These are phyloP conservation scores for Carterocephalus palaemon DNA, from an alignment of 2,888 invertebrate genomes.

Conservation along the genomic window DNA sequence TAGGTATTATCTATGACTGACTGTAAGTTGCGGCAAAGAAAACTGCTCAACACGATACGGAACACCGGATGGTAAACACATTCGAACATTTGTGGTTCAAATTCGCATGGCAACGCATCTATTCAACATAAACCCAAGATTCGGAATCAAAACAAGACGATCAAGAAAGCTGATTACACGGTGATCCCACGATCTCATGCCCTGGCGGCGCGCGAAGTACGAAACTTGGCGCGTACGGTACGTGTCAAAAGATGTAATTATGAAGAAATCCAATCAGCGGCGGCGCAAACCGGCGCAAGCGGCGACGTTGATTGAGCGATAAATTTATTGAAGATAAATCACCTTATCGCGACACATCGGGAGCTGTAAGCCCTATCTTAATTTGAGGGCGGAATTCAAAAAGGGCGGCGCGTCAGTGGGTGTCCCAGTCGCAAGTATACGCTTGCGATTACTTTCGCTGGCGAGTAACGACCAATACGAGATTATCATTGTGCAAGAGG, in stretches of 20 bases:
- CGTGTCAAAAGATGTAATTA: constrained; percentile 78
- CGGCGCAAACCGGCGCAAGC: constrained; percentile 40
- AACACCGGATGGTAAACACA: too few relatives aligned
- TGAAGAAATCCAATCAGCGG: constrained; percentile 77
- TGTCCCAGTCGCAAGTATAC: neutral
- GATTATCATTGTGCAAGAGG: constrained; percentile 8
- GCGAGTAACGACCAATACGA: constrained; percentile 1
- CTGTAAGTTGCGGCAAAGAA: too few relatives aligned
- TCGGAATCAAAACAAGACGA: constrained; percentile 67
- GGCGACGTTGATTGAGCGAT: constrained; percentile 64
- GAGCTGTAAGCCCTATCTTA: constrained; percentile 52
- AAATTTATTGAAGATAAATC: constrained; percentile 74
- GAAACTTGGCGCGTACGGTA: constrained; percentile 74
- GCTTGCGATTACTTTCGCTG: neutral
- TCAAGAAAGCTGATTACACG: constrained; percentile 76
- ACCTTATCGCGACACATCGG: constrained; percentile 69
- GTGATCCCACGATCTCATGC: constrained; percentile 76
- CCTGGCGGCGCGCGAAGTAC: constrained; percentile 67
- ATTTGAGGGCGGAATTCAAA: constrained; percentile 37
- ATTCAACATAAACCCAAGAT: constrained; percentile 45
- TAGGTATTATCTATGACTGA: too few relatives aligned
- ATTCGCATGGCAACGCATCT: constrained; percentile 18
- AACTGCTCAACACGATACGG: too few relatives aligned
- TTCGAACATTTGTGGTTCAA: too few relatives aligned
- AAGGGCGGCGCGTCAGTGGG: constrained; percentile 25